These are phyloP conservation scores for Pachycephus smyrnensis DNA, from an alignment of 2,888 invertebrate genomes.

Conservation along the genomic window DNA sequence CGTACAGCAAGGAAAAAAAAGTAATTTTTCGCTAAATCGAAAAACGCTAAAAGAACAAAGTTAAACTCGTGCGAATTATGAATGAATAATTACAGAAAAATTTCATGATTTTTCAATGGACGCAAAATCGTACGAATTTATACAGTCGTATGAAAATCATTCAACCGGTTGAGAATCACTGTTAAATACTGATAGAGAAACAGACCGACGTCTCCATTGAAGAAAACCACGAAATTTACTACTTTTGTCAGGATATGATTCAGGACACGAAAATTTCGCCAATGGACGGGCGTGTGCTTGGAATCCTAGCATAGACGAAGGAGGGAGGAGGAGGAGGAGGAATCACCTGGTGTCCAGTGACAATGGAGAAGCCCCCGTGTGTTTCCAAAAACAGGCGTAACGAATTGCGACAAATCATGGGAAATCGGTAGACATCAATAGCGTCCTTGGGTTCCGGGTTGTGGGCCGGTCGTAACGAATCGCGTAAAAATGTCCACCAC, in stretches of 20 bases:
- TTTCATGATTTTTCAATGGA: no score
- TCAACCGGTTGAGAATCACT: not conserved
- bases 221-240: slow-evolving; percentile 42
- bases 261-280: slow-evolving; percentile 37
- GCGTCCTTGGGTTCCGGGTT: no score
- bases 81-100: no score
- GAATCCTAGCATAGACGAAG: not conserved
- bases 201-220: slow-evolving; percentile 37
- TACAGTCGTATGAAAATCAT: no score
- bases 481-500: no score
- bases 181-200: not conserved
- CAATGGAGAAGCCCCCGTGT: slow-evolving; percentile 46
- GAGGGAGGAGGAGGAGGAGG: slow-evolving; percentile 18
- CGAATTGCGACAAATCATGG: slow-evolving; percentile 55
- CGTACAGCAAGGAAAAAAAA: no score
- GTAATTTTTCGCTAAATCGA: no score
- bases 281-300: slow-evolving; percentile 14
- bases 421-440: slow-evolving; percentile 30
- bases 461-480: no score
- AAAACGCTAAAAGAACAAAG: no score
- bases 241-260: slow-evolving; percentile 27
- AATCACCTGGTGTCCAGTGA: slow-evolving; percentile 51
- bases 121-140: no score
- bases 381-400: slow-evolving; percentile 50
- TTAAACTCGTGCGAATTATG: no score